phyloP scores from a whole-genome alignment of 2,888 invertebrate species.

The Tiliacea aurago region DNA sequence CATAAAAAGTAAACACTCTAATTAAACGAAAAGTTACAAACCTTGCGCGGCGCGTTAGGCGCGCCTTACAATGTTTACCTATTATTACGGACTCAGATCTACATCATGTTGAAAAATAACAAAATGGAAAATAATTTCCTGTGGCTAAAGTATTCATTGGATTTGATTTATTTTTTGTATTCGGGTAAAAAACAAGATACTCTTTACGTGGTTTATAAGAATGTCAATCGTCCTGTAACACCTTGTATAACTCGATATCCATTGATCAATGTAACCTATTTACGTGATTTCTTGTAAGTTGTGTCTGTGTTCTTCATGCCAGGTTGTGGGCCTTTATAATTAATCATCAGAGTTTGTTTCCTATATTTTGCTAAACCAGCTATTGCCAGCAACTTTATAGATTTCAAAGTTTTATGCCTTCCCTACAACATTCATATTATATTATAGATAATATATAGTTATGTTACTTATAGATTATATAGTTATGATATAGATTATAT shows the following conservation, averaged over 20 bases:
- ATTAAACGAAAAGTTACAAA: too few species aligned
- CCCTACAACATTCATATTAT: background rate
- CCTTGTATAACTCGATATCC: background rate
- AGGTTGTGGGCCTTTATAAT: background rate
- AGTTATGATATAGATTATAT: background rate
- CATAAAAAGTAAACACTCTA: too few species aligned
- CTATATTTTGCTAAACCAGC: background rate
- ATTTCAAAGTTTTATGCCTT: background rate
- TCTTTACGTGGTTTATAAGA: too few species aligned
- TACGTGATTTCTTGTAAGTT: background rate
- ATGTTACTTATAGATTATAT: background rate
- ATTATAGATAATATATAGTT: background rate
- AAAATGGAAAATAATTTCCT: too few species aligned
- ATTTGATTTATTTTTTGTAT: too few species aligned
- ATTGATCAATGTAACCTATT: background rate
- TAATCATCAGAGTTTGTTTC: background rate
- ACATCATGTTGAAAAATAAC: too few species aligned
- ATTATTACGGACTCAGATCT: too few species aligned
- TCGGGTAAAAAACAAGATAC: too few species aligned
- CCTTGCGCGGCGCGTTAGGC: too few species aligned
- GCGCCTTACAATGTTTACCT: too few species aligned
- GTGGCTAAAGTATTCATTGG: too few species aligned
- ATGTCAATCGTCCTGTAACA: too few species aligned
- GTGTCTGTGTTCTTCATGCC: background rate
- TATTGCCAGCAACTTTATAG: background rate